Conservation (phyloP, 2,797 vertebrate genomes). For the Adelosebastes latens region DNA sequence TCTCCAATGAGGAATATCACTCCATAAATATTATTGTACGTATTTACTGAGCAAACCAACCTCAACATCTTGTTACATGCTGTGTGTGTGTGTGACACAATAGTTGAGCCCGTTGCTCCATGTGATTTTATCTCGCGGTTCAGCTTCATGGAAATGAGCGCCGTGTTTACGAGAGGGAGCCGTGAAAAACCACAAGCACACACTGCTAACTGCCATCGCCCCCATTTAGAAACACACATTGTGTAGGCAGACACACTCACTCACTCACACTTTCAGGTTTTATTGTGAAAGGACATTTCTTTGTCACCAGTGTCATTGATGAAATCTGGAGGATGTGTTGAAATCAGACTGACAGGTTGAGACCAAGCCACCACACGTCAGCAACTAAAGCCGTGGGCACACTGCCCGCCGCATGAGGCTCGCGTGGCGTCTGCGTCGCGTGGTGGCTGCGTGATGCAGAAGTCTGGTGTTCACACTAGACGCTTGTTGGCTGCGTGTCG, state of each 20-base stretch:
- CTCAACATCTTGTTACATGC: neutral
- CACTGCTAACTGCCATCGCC: neutral
- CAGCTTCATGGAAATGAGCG: slow-evolving; percentile 46
- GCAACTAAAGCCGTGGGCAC: too few relatives aligned
- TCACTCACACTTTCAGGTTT: neutral
- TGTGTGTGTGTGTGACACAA: neutral
- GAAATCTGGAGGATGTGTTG: neutral
- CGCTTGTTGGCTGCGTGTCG: too few relatives aligned
- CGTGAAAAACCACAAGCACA: slow-evolving; percentile 40
- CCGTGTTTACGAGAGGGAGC: slow-evolving; percentile 49
- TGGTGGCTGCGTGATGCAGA: too few relatives aligned
- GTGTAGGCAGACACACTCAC: neutral
- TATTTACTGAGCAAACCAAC: neutral
- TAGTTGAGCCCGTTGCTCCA: neutral
- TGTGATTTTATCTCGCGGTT: slow-evolving; percentile 44
- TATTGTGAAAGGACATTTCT: neutral
- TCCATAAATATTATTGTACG: neutral
- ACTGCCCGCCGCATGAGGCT: too few relatives aligned
- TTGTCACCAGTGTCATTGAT: neutral
- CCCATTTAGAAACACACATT: neutral
- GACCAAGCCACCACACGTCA: neutral
- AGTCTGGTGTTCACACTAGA: too few relatives aligned
- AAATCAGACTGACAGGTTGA: neutral
- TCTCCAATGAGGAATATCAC: neutral
- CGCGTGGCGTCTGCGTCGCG: too few relatives aligned